These are phyloP conservation scores for Trigoniulus corallinus DNA, from an alignment of 1,140 invertebrate species.

Conservation along the genomic window DNA sequence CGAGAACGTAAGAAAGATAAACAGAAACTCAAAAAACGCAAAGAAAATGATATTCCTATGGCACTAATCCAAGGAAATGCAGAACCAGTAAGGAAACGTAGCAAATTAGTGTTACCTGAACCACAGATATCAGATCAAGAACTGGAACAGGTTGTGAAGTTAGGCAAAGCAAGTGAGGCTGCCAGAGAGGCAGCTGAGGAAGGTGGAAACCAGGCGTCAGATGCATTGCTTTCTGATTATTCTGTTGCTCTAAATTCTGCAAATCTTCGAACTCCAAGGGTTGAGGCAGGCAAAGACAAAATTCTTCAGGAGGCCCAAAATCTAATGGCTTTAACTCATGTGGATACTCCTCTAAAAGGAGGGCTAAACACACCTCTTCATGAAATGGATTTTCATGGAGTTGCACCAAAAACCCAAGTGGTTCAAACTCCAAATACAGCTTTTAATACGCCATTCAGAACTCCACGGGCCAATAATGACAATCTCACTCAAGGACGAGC, in stretches of 20 bases:
- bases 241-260: slow-evolving; percentile 55
- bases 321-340: slow-evolving; percentile 92
- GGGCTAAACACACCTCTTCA: slow-evolving; percentile 85
- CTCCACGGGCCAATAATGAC: slow-evolving; percentile 18
- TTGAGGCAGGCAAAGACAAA: slow-evolving; percentile 51
- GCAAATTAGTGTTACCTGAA: slow-evolving; percentile 86
- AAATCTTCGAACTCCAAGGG: slow-evolving; percentile 58
- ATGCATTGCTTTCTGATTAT: slow-evolving; percentile 81
- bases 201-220: slow-evolving; percentile 55
- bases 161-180: slow-evolving; percentile 85
- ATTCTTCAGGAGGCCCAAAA: slow-evolving; percentile 87
- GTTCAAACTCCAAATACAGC: slow-evolving; percentile 88
- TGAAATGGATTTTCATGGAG: slow-evolving; percentile 70
- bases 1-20: slow-evolving; percentile 75
- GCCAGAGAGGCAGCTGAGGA: slow-evolving; percentile 80
- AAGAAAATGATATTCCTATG: slow-evolving; percentile 89
- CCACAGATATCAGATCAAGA: slow-evolving; percentile 87
- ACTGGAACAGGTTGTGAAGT: slow-evolving; percentile 74
- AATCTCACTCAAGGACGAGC: slow-evolving; percentile 13
- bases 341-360: slow-evolving; percentile 90
- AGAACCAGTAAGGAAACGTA: slow-evolving; percentile 81
- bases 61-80: slow-evolving; percentile 67
- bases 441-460: slow-evolving; percentile 79
- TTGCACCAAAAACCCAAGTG: slow-evolving; percentile 51
- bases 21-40: slow-evolving; percentile 79